Evolutionary conservation across 2,113 vertebrate genomes (phyloP), one percentile per base, ranked within the genome.

Genomic region (Platysteira castanea): DNA sequence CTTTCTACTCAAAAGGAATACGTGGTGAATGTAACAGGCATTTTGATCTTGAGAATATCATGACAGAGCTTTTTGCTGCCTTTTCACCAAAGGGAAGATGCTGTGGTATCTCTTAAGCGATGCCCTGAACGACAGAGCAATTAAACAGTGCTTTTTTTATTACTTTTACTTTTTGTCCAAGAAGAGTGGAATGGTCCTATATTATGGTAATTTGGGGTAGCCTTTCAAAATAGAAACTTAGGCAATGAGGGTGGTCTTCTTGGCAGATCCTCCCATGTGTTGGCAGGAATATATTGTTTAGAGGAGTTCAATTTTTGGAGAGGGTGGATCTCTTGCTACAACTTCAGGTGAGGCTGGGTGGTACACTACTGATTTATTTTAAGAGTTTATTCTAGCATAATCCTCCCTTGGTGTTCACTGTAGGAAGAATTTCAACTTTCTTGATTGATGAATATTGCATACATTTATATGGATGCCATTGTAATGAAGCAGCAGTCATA

Each of bases 381-480:
- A 88, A 85, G 91, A 74, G 47, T 70, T 81, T 92, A 57, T 94
- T 89, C 54, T 90, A 94, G 70, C 28, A 13, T 83, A 89, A 80
- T 84, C 69, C 37, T 80, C 42, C 7, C 89, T 93, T 89, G 61
- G 83, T 76, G 50, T 91, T 96, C 84, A 46, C 56, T 80, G 53
- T 71, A 97, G 93, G 82, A 96, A 90, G 83, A 68, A 94, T 87
- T 96, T 95, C 53, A 95, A 22, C 97, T 95, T 93, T 92, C 95
- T 95, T 86, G 94, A 89, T 89, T 95, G 94, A 95, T 96, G 93
- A 96, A 50, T 93, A 73, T 83, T 74, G 93, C 95, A 73, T 60
- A 46, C 84, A n/a, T 97, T 97, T 96, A 91, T 87, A 89, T 94
- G 92, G 78, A 98, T 98, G 95, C 97, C 97, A 70, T 93, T 95